Evolutionary conservation across 2,888 invertebrate species (phyloP), one percentile per base, ranked within the genome.

Genomic region (Cheilosia grossa): DNA sequence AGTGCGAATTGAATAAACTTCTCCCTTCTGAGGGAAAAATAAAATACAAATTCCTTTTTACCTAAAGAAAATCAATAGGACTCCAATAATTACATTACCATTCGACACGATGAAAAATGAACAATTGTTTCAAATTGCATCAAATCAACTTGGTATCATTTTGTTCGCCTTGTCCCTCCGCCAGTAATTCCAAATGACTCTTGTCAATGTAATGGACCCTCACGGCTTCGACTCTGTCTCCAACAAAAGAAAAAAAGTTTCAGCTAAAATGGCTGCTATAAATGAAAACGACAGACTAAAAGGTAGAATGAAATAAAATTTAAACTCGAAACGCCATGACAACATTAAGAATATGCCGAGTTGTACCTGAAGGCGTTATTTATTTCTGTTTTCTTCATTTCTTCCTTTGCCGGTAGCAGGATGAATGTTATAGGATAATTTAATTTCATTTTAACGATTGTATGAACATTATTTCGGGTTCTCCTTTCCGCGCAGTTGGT

Each of bases 401-500:
- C 47, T 42, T n/a, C 30, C 44, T 15, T 59, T 30, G 15, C 5
- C 59, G 33, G 33, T 61, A 44, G 27, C 17, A 63, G 53, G 4
- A 75, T 67, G 75, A 75, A 75, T 75, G 66, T 66, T 66, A 67
- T 58, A 59, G 75, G 75, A 75, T 75, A 75, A 75, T 75, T 66
- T 75, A 66, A 75, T 75, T 75, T 75, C 66, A 67, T 75, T 75
- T 75, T 67, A 75, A 58, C 66, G 75, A 64, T 66, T 75, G 56
- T 58, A 66, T 44, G 64, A 64, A 40, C 56, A 64, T 74, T 74
- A 74, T 15, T 64, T 40, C 30, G 51, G 53, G 21, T 21, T 61
- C 19, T 61, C 40, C 42, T 42, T 40, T 47, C 15, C 58, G 24
- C 27, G 33, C 13, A 51, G 70, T 51, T 64, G 64, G 40, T 51